phyloP scores from a whole-genome alignment of 2,113 vertebrate genomes.

The Delphinus delphis region DNA sequence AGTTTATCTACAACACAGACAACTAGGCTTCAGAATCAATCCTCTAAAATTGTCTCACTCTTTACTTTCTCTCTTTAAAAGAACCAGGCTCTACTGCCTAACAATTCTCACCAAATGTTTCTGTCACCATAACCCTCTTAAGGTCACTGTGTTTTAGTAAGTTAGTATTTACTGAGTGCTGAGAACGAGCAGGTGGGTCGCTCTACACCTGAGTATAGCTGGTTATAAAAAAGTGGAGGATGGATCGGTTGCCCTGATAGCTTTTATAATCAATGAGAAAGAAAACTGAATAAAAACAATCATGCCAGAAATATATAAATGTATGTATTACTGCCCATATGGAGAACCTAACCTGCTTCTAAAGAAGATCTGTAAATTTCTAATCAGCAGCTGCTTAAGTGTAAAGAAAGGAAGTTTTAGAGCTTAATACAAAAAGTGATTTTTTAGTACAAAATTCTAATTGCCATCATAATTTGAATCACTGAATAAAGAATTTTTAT shows the following conservation, averaged over 20 bases:
- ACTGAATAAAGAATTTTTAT: neutral
- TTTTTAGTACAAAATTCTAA: neutral
- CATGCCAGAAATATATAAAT: neutral
- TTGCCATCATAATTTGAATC: neutral
- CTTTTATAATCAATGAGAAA: conserved; percentile 30
- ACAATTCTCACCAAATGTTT: conserved; percentile 23
- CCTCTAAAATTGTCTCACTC: neutral
- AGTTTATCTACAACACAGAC: neutral
- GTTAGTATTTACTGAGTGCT: conserved; percentile 7
- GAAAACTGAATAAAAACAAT: neutral
- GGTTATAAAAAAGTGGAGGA: neutral
- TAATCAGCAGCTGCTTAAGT: neutral
- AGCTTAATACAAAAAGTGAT: neutral
- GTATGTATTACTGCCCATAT: neutral
- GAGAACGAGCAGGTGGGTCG: neutral
- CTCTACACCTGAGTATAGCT: neutral
- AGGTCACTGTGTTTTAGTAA: conserved; percentile 1
- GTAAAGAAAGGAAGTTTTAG: neutral
- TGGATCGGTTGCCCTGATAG: neutral
- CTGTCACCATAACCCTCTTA: neutral
- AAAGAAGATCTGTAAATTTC: neutral
- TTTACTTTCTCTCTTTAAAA: neutral
- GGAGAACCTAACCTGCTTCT: neutral
- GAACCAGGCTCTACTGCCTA: neutral
- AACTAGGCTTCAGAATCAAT: neutral